phyloP scores from a whole-genome alignment of 2,888 invertebrate genomes.

The Eupithecia vulgata region DNA sequence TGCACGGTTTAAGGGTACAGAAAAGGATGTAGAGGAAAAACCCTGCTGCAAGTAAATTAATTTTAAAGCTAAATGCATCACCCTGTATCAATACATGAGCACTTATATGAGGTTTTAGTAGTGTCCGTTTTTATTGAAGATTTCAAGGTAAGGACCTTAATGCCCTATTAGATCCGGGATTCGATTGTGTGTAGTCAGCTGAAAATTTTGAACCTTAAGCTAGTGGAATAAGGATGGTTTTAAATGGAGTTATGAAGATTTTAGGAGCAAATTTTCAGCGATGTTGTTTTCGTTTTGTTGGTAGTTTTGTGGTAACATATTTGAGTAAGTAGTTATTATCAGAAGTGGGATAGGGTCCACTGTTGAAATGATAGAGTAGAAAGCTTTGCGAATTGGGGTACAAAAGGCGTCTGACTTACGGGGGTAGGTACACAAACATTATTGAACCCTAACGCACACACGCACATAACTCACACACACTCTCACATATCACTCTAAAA shows the following conservation, averaged over 20 bases:
- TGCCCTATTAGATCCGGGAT: constrained; percentile 38
- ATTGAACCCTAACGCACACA: neutral
- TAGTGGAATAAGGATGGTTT: constrained; percentile 8
- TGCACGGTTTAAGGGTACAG: too few species aligned
- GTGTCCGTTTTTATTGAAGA: constrained; percentile 44
- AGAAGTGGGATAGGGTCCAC: neutral
- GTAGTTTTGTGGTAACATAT: neutral
- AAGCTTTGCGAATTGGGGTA: neutral
- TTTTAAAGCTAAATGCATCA: constrained; percentile 11
- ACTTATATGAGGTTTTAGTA: constrained; percentile 39
- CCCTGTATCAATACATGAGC: constrained; percentile 31
- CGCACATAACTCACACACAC: neutral
- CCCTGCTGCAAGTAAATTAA: too few species aligned
- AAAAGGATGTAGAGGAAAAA: too few species aligned
- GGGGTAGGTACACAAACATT: neutral
- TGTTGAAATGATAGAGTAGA: neutral
- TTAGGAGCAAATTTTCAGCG: neutral
- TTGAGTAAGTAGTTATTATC: neutral
- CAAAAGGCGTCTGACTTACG: neutral
- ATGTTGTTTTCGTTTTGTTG: neutral
- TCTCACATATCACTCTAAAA: neutral
- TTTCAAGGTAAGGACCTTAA: constrained; percentile 37
- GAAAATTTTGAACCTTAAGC: constrained; percentile 20
- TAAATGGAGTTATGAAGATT: neutral
- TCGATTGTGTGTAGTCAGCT: constrained; percentile 30